phyloP scores from a whole-genome alignment of 2,113 vertebrate genomes.

The Xenus cinereus region DNA sequence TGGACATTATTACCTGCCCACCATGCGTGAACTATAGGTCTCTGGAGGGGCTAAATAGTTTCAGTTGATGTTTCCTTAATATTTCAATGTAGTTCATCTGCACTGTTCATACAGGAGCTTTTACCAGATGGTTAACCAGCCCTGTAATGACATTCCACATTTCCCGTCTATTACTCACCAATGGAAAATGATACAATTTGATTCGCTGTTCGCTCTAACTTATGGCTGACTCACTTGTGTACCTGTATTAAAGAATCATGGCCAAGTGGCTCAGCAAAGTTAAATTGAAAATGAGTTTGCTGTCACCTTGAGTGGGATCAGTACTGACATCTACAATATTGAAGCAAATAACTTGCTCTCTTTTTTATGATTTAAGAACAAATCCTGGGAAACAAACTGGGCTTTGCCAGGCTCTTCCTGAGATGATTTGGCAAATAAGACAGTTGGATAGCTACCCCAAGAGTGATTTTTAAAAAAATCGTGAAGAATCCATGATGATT shows the following conservation, averaged over 20 bases:
- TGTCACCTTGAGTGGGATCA: neutral
- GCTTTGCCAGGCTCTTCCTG: neutral
- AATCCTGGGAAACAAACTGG: neutral
- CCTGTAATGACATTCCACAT: conserved; percentile 54
- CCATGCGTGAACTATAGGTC: conserved; percentile 69
- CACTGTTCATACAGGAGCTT: conserved; percentile 17
- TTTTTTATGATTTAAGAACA: neutral
- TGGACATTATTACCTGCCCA: conserved; percentile 73
- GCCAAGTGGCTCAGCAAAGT: neutral
- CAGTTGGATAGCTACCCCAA: neutral
- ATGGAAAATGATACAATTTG: conserved; percentile 15
- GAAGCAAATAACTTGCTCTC: neutral
- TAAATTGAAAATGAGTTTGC: neutral
- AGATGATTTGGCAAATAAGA: neutral
- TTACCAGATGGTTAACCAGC: conserved; percentile 68
- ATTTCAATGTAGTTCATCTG: conserved; percentile 65
- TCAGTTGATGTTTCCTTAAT: conserved; percentile 61
- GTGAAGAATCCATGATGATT: neutral
- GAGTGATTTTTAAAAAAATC: neutral
- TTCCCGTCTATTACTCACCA: conserved; percentile 58
- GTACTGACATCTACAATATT: neutral
- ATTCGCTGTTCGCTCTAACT: neutral
- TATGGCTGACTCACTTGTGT: neutral
- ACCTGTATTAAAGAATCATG: neutral
- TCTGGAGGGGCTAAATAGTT: conserved; percentile 63